Conservation (phyloP, 2,797 vertebrate species). For the Scyliorhinus canicula region DNA sequence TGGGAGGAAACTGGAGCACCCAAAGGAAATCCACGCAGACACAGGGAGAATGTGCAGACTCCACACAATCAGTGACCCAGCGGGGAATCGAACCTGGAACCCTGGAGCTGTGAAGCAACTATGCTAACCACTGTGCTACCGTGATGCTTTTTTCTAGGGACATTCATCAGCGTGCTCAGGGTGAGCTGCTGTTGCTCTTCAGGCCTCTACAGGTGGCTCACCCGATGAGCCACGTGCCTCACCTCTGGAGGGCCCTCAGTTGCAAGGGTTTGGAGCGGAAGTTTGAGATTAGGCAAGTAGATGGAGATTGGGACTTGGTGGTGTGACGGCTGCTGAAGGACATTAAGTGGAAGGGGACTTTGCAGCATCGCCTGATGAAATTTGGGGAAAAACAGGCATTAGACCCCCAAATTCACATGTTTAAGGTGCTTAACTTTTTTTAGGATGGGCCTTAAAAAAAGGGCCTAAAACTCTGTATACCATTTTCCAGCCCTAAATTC, state of each 20-base stretch:
- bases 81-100: too few relatives aligned
- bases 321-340: not conserved
- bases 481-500: not conserved
- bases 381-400: not conserved
- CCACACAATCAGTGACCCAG: too few relatives aligned
- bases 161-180: not conserved
- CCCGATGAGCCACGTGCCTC: not conserved
- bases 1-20: too few relatives aligned
- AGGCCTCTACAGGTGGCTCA: not conserved
- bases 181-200: not conserved
- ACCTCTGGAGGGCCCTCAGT: not conserved
- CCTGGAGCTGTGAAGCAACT: too few relatives aligned
- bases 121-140: too few relatives aligned
- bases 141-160: too few relatives aligned
- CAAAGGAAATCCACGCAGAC: too few relatives aligned
- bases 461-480: not conserved
- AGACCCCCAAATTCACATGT: not conserved
- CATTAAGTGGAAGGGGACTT: not conserved
- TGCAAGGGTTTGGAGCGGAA: too few relatives aligned
- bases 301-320: not conserved
- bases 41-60: too few relatives aligned
- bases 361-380: not conserved
- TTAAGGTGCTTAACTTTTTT: not conserved
- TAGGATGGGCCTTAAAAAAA: not conserved
- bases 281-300: too few relatives aligned